phyloP scores from a whole-genome alignment of 1,140 invertebrate species.

The Luehdorfia chinensis region DNA sequence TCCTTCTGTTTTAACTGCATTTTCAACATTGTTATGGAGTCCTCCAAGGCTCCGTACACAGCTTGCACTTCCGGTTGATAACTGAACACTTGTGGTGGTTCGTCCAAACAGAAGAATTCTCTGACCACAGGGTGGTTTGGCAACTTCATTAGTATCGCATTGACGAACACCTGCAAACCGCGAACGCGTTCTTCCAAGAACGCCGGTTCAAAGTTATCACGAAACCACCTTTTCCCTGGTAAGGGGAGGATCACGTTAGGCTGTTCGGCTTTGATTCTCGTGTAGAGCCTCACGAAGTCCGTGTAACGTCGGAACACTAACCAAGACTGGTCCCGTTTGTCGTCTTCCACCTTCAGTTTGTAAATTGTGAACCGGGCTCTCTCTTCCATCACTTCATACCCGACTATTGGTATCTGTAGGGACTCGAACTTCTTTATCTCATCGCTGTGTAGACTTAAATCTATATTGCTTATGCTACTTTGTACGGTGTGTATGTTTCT shows the following conservation, averaged over 20 bases:
- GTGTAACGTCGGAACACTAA: slow-evolving; percentile 92
- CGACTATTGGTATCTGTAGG: slow-evolving; percentile 86
- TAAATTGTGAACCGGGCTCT: slow-evolving; percentile 87
- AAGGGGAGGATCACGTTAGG: slow-evolving; percentile 82
- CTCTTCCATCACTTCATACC: slow-evolving; percentile 92
- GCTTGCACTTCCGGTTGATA: slow-evolving; percentile 80
- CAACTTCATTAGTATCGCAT: slow-evolving; percentile 85
- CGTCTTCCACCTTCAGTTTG: slow-evolving; percentile 78
- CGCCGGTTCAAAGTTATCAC: slow-evolving; percentile 90
- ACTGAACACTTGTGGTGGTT: slow-evolving; percentile 79
- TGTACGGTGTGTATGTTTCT: slow-evolving; percentile 38
- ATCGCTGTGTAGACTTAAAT: slow-evolving; percentile 47
- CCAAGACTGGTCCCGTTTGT: slow-evolving; percentile 87
- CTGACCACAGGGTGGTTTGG: slow-evolving; percentile 81
- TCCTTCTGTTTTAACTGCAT: slow-evolving; percentile 87
- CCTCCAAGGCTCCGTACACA: slow-evolving; percentile 89
- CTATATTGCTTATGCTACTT: slow-evolving; percentile 61
- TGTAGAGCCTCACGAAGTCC: slow-evolving; percentile 89
- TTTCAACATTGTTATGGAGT: slow-evolving; percentile 86
- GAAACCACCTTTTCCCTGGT: slow-evolving; percentile 90
- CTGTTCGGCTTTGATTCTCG: slow-evolving; percentile 84
- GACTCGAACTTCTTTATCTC: slow-evolving; percentile 62
- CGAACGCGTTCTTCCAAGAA: slow-evolving; percentile 90
- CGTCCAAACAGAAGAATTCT: slow-evolving; percentile 93
- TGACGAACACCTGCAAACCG: slow-evolving; percentile 89